These are phyloP conservation scores for Clinocottus analis DNA, from an alignment of 2,113 vertebrate species.

Conservation along the genomic window DNA sequence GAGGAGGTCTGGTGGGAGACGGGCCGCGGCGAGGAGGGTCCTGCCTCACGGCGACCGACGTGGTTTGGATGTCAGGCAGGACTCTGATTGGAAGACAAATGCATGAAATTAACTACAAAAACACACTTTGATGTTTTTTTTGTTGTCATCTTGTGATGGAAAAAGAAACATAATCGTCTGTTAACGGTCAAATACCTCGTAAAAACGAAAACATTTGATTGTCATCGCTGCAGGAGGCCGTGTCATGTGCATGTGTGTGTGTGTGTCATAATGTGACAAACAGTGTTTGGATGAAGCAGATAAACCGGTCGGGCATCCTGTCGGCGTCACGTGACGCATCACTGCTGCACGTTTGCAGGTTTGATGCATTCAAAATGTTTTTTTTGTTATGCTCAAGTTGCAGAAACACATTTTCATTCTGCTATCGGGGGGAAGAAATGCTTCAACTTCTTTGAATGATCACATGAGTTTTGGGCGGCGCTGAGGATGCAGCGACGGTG, in stretches of 20 bases:
- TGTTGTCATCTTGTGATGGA: neutral
- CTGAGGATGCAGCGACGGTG: neutral
- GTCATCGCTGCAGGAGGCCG: constrained; percentile 29
- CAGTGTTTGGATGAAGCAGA: constrained; percentile 7
- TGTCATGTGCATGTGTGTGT: constrained; percentile 19
- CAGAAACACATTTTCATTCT: no score
- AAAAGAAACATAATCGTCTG: neutral
- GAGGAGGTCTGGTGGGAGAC: constrained; percentile 56
- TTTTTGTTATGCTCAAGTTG: neutral
- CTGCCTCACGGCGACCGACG: constrained; percentile 45
- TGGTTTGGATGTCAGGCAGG: constrained; percentile 46
- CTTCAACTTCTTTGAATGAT: no score
- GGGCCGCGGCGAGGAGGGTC: constrained; percentile 46
- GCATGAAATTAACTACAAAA: neutral
- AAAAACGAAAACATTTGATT: no score
- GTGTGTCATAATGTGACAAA: neutral
- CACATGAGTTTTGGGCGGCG: no score
- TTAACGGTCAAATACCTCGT: neutral
- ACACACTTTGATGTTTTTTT: neutral
- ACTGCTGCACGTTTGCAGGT: no score
- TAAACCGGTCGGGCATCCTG: constrained; percentile 28
- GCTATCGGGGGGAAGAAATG: no score
- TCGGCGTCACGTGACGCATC: neutral
- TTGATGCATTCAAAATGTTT: neutral
- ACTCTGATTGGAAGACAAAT: constrained; percentile 53